These are phyloP conservation scores for Onthophagus sagittarius DNA, from an alignment of 2,888 invertebrate species.

Conservation along the genomic window DNA sequence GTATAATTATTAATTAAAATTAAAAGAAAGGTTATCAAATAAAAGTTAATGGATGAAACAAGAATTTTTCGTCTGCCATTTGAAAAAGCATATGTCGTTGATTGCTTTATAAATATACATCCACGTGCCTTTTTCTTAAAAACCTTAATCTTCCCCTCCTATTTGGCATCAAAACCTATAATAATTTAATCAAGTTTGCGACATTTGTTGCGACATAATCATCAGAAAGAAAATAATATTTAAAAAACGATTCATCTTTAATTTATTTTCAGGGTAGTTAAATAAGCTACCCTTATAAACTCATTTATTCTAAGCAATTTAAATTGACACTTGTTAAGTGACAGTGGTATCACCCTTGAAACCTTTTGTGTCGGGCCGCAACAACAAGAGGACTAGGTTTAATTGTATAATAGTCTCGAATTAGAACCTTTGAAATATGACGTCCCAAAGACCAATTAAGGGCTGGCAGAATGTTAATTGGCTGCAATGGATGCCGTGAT, in stretches of 20 bases:
- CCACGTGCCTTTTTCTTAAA: no score
- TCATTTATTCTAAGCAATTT: neutral
- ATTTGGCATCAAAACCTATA: no score
- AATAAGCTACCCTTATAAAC: neutral
- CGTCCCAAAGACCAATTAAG: conserved; percentile 41
- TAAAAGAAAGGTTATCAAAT: no score
- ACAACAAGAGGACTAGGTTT: neutral
- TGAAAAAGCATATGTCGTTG: no score
- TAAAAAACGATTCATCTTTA: neutral
- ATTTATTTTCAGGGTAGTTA: neutral
- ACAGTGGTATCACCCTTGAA: neutral
- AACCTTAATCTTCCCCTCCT: no score
- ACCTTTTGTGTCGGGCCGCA: neutral
- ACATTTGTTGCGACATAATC: no score
- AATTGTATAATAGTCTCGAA: conserved; percentile 35
- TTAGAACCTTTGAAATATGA: conserved; percentile 45
- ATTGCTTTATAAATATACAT: no score
- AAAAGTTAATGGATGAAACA: no score
- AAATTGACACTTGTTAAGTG: neutral
- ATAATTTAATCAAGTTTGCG: no score
- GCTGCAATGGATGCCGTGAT: conserved; percentile 35
- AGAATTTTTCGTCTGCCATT: no score
- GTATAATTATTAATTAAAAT: no score
- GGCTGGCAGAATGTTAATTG: conserved; percentile 41
- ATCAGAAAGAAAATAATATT: no score